A percentile compares a stretch with the other conserved stretches of the same genome.
Evolutionary conservation across 1,140 invertebrate genomes (phyloP).

Genomic region (Dendroctonus valens): DNA sequence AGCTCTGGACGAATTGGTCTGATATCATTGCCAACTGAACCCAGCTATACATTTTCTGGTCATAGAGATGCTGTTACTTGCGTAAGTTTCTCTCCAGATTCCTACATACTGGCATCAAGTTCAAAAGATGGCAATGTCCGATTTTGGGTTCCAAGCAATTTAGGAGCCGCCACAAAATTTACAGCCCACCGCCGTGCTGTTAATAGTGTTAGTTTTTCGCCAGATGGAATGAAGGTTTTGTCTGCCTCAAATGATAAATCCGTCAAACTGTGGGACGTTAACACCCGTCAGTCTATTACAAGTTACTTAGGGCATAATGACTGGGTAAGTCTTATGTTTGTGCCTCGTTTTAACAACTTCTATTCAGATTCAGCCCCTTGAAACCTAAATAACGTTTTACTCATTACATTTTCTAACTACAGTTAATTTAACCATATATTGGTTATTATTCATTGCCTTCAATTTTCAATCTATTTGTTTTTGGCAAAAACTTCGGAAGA

Average conservation of each 20-base stretch:
- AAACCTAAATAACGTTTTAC: too few species aligned
- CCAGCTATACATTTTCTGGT: constrained; percentile 66
- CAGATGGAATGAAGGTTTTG: constrained; percentile 69
- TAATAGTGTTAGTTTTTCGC: constrained; percentile 76
- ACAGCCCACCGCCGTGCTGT: constrained; percentile 77
- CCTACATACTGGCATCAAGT: constrained; percentile 76
- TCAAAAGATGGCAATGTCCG: constrained; percentile 80
- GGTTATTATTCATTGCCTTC: too few species aligned
- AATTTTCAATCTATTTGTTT: too few species aligned
- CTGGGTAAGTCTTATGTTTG: constrained; percentile 64
- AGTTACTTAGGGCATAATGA: constrained; percentile 82
- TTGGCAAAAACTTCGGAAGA: too few species aligned
- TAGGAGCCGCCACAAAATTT: constrained; percentile 73
- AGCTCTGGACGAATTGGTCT: too few species aligned
- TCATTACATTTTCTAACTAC: too few species aligned
- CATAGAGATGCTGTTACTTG: constrained; percentile 63
- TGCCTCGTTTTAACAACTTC: too few species aligned
- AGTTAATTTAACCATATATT: too few species aligned
- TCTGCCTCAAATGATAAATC: constrained; percentile 89
- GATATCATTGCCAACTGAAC: constrained; percentile 53
- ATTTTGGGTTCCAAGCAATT: constrained; percentile 82
- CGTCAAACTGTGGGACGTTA: constrained; percentile 71
- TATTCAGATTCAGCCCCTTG: too few species aligned
- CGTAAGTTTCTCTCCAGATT: constrained; percentile 76
- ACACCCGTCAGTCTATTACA: constrained; percentile 70